A percentile compares a stretch with the other conserved stretches of the same genome.
These are phyloP conservation scores for Agapostemon virescens DNA, from an alignment of 2,888 invertebrate species.

Conservation along the genomic window DNA sequence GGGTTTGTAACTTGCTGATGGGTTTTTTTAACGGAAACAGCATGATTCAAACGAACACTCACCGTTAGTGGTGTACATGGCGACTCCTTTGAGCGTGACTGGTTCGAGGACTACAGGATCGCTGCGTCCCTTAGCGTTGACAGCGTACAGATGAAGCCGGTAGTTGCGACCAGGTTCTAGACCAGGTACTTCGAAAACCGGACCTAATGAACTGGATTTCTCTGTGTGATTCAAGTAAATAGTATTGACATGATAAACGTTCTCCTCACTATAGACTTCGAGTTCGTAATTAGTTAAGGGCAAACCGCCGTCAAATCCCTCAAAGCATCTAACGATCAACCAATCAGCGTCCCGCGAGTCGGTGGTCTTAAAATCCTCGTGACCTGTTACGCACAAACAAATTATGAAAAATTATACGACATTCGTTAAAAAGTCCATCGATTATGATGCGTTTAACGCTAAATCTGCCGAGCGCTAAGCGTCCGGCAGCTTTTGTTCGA, in stretches of 20 bases:
- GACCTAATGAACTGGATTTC: constrained; percentile 74
- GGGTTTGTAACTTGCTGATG: not conserved
- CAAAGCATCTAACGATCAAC: constrained; percentile 91
- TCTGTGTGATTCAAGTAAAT: constrained; percentile 75
- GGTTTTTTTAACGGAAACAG: not conserved
- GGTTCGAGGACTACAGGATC: constrained; percentile 92
- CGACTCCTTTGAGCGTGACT: constrained; percentile 91
- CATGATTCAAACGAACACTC: constrained; percentile 63
- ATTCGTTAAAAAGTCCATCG: not conserved
- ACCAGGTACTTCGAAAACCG: constrained; percentile 86
- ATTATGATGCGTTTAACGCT: not conserved
- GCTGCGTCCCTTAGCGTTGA: constrained; percentile 93
- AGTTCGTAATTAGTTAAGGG: constrained; percentile 85
- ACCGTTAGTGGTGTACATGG: constrained; percentile 81
- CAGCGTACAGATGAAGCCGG: constrained; percentile 90
- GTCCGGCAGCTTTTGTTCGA: too few species aligned
- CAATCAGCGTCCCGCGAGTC: constrained; percentile 84
- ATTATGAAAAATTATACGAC: not conserved
- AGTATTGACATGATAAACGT: constrained; percentile 73
- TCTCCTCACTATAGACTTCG: constrained; percentile 77
- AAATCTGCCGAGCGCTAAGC: too few species aligned
- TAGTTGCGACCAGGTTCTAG: constrained; percentile 89
- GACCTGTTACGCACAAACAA: constrained; percentile 63
- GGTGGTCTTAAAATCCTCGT: constrained; percentile 74
- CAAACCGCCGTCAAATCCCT: constrained; percentile 93